phyloP scores from a whole-genome alignment of 2,797 vertebrate species.

The Prunella strophiata region DNA sequence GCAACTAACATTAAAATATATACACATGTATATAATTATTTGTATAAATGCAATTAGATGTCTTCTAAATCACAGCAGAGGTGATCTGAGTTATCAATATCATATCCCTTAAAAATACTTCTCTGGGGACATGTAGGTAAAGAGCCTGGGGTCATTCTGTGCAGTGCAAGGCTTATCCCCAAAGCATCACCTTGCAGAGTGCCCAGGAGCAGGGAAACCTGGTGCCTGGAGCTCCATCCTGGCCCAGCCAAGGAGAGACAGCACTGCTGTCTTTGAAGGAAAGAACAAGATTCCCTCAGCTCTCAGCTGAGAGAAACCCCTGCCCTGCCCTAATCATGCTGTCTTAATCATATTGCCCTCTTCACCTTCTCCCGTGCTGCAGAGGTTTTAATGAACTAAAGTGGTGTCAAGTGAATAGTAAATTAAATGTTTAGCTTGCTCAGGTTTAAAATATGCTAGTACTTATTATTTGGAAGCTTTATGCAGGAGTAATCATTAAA shows the following conservation, averaged over 20 bases:
- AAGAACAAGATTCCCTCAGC: not conserved
- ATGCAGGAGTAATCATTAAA: not conserved
- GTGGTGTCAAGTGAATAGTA: not conserved
- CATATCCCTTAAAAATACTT: not conserved
- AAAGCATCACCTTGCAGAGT: not conserved
- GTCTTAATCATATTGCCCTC: not conserved
- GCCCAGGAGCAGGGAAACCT: not conserved
- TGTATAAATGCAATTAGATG: not conserved
- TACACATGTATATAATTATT: not conserved
- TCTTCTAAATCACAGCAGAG: not conserved
- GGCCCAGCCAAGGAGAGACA: not conserved
- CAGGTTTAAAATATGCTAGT: slow-evolving; percentile 16
- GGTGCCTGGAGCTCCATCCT: not conserved
- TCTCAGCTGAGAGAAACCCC: not conserved
- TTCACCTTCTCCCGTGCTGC: not conserved
- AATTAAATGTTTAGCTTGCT: slow-evolving; percentile 36
- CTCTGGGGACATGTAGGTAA: not conserved
- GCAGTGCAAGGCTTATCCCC: not conserved
- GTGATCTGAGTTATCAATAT: not conserved
- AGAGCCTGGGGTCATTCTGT: not conserved
- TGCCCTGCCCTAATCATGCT: not conserved
- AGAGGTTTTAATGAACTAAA: slow-evolving; percentile 12
- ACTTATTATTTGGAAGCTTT: slow-evolving; percentile 29
- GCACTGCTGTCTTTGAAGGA: not conserved
- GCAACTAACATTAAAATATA: not conserved